These are phyloP conservation scores for Myotis findleyi DNA, from an alignment of 2,797 vertebrate species.

Conservation along the genomic window DNA sequence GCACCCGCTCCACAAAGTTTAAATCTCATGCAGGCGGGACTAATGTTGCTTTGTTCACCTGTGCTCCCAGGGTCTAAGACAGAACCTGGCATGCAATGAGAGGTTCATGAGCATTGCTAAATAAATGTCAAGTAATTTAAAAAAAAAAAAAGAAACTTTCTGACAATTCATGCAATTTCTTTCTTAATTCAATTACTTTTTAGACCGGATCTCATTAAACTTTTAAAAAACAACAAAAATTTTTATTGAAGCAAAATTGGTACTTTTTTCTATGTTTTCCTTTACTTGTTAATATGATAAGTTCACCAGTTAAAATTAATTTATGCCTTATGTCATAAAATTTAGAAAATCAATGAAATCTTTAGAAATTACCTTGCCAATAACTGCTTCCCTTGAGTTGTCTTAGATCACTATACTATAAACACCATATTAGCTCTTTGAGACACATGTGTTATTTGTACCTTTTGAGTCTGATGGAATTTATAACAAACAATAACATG, in stretches of 20 bases:
- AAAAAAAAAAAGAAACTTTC: neutral
- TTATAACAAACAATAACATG: neutral
- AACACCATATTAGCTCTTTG: neutral
- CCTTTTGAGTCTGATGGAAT: neutral
- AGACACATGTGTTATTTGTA: neutral
- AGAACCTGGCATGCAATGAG: neutral
- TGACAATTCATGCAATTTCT: neutral
- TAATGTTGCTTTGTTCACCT: neutral
- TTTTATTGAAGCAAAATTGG: neutral
- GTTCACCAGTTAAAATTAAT: neutral
- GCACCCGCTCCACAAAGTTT: neutral
- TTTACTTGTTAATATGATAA: neutral
- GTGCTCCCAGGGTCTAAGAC: neutral
- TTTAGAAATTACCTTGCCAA: neutral
- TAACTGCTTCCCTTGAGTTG: neutral
- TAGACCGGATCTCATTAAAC: neutral
- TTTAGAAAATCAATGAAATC: conserved; percentile 5
- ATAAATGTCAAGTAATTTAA: neutral
- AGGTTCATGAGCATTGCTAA: neutral
- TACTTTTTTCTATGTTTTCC: neutral
- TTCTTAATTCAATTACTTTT: neutral
- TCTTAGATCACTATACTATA: neutral
- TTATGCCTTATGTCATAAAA: neutral
- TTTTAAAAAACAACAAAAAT: neutral
- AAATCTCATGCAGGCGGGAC: neutral